These are phyloP conservation scores for Channallabes apus DNA, from an alignment of 2,797 vertebrate species.

Conservation along the genomic window DNA sequence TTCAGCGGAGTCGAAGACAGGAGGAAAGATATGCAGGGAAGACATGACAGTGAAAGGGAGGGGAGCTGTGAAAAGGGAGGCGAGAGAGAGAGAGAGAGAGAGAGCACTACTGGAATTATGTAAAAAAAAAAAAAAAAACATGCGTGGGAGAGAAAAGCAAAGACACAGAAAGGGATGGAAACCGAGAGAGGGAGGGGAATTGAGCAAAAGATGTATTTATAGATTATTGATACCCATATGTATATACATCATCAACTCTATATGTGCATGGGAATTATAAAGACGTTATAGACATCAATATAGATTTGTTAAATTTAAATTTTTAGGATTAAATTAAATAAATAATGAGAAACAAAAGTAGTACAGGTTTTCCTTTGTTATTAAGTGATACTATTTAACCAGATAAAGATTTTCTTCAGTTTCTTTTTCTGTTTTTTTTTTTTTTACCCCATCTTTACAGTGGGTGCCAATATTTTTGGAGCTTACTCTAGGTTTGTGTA, in stretches of 20 bases:
- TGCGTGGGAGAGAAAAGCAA: constrained; percentile 40
- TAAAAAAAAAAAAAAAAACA: constrained; percentile 41
- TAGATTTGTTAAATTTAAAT: too few relatives aligned
- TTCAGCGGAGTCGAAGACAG: constrained; percentile 11
- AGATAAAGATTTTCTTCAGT: too few relatives aligned
- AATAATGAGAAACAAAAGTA: too few relatives aligned
- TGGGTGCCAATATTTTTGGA: constrained; percentile 4
- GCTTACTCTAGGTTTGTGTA: background rate
- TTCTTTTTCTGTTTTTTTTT: background rate
- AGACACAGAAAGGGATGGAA: constrained; percentile 35
- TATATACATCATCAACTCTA: background rate
- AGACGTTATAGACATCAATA: background rate
- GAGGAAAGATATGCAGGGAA: constrained; percentile 7
- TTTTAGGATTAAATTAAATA: background rate
- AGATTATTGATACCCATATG: constrained; percentile 35
- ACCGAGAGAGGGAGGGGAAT: constrained; percentile 1
- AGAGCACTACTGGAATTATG: constrained; percentile 51
- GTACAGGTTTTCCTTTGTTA: background rate
- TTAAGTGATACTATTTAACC: background rate
- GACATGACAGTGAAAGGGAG: constrained; percentile 35
- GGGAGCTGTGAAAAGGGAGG: constrained; percentile 36
- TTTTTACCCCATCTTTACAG: background rate
- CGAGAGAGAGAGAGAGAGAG: constrained; percentile 46
- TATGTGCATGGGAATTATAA: background rate
- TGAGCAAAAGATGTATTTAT: constrained; percentile 55